phyloP scores from a whole-genome alignment of 2,888 invertebrate genomes.

The Eupithecia subumbrata region DNA sequence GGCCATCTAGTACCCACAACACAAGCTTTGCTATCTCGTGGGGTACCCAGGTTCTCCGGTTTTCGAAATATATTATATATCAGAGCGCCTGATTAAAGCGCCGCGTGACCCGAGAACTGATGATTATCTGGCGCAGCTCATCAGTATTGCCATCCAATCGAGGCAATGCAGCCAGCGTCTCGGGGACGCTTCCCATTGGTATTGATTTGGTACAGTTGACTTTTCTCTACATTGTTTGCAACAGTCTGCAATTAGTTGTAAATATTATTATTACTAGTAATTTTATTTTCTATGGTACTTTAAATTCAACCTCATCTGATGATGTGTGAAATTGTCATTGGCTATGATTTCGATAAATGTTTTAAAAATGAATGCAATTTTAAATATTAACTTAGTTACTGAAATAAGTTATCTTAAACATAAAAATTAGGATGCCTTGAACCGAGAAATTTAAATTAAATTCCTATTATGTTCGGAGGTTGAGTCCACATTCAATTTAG shows the following conservation, averaged over 20 bases:
- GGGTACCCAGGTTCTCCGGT: not conserved
- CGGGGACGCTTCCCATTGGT: too few species aligned
- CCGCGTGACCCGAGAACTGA: too few species aligned
- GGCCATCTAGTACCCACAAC: too few species aligned
- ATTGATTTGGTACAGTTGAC: not conserved
- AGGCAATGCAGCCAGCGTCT: too few species aligned
- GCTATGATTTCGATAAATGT: not conserved
- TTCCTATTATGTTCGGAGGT: slow-evolving; percentile 44
- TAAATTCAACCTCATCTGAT: not conserved
- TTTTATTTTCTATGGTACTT: not conserved
- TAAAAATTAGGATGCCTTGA: not conserved
- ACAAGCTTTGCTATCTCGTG: not conserved
- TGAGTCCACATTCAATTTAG: slow-evolving; percentile 50
- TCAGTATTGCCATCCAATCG: too few species aligned
- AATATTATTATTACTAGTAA: too few species aligned
- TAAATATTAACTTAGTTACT: not conserved
- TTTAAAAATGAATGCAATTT: not conserved
- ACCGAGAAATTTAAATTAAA: slow-evolving; percentile 41
- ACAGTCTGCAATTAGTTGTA: not conserved
- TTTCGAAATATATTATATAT: not conserved
- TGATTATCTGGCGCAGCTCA: not conserved
- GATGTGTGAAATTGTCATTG: not conserved
- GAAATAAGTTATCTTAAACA: slow-evolving; percentile 14
- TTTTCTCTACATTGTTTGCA: not conserved
- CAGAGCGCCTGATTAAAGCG: not conserved